Evolutionary conservation across 2,888 invertebrate genomes (phyloP).

Genomic region (Mythimna lalbum): DNA sequence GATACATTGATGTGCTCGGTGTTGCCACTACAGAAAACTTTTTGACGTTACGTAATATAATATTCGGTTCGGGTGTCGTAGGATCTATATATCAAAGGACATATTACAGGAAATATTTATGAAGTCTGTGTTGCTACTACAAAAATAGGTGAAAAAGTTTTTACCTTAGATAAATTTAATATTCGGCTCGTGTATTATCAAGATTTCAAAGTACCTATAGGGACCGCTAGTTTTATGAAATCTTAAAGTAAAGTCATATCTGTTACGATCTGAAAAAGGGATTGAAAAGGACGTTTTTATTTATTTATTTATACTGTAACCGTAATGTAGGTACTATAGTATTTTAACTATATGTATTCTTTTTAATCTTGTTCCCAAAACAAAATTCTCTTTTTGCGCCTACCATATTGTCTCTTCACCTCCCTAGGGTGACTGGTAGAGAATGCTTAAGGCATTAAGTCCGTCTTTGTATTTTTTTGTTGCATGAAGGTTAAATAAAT

Average conservation of each 20-base stretch:
- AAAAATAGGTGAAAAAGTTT: neutral
- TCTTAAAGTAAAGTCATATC: neutral
- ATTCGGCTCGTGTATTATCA: neutral
- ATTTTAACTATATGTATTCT: too few species aligned
- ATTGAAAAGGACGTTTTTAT: neutral
- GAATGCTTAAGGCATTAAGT: too few species aligned
- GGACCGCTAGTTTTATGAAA: neutral
- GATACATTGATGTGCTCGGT: conserved; percentile 24
- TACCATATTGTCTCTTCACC: too few species aligned
- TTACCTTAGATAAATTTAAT: neutral
- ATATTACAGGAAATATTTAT: conserved; percentile 4
- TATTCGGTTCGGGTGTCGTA: conserved; percentile 24
- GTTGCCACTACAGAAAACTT: conserved; percentile 6
- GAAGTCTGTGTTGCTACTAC: neutral
- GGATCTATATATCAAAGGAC: conserved; percentile 8
- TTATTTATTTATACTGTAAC: too few species aligned
- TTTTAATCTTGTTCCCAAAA: too few species aligned
- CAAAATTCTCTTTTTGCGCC: too few species aligned
- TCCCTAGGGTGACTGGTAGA: too few species aligned
- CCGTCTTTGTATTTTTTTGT: too few species aligned
- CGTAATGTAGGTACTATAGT: too few species aligned
- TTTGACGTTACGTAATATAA: conserved; percentile 15
- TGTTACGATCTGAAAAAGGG: neutral
- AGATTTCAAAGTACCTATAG: neutral
- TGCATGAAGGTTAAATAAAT: too few species aligned